A percentile compares a stretch with the other conserved stretches of the same genome.
These are phyloP conservation scores for Microplitis mediator DNA, from an alignment of 1,140 invertebrate genomes.

Conservation along the genomic window DNA sequence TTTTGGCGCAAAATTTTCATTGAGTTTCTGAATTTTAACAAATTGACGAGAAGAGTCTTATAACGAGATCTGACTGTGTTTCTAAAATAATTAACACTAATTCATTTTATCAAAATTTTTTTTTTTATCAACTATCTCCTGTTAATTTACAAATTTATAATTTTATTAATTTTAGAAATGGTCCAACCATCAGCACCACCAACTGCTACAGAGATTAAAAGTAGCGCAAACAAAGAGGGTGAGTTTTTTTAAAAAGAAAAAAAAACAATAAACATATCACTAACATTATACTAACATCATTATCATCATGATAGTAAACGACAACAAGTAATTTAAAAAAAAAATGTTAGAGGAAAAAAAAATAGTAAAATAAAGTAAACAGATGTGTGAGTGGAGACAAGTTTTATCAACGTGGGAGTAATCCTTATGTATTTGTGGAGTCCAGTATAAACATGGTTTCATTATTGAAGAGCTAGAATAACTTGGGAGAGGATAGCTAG, in stretches of 20 bases:
- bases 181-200: slow-evolving; percentile 70
- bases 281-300: slow-evolving; percentile 29
- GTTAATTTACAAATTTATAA: background rate
- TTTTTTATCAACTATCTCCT: no score
- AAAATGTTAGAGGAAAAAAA: background rate
- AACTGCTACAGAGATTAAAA: slow-evolving; percentile 71
- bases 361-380: background rate
- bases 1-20: no score
- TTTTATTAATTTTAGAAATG: slow-evolving; percentile 67
- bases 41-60: no score
- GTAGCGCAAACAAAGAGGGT: slow-evolving; percentile 71
- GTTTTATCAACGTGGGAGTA: slow-evolving; percentile 1
- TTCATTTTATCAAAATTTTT: no score
- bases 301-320: slow-evolving; percentile 37
- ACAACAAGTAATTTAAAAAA: background rate
- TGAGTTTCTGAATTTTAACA: no score
- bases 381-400: background rate
- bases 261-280: no score
- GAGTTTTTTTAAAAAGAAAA: slow-evolving; percentile 45
- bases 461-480: slow-evolving; percentile 34
- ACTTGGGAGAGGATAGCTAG: slow-evolving; percentile 35
- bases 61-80: no score
- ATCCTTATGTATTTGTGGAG: slow-evolving; percentile 5
- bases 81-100: no score
- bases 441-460: slow-evolving; percentile 13